Percentiles rank a stretch among this genome's conserved stretches.
phyloP scores from a whole-genome alignment of 2,113 vertebrate genomes.

The Pao palembangensis region DNA sequence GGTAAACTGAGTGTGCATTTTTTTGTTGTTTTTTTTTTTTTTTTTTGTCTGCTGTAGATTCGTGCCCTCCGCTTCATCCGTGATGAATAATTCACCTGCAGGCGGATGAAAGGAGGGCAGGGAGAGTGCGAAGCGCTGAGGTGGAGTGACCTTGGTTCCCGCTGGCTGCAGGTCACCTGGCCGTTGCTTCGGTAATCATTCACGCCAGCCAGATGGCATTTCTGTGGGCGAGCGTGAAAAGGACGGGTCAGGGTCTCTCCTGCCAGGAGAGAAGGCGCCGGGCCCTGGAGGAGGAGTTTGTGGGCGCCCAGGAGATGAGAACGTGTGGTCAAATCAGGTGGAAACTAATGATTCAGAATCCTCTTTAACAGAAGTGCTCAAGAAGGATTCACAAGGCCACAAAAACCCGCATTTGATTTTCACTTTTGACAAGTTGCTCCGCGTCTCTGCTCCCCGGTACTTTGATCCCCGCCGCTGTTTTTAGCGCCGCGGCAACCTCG shows the following conservation, averaged over 20 bases:
- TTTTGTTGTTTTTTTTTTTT: slow-evolving; percentile 25
- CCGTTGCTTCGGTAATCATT: slow-evolving; percentile 79
- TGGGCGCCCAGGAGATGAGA: slow-evolving; percentile 21
- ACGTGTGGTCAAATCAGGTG: slow-evolving; percentile 25
- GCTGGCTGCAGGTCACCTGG: slow-evolving; percentile 74
- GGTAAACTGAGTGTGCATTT: slow-evolving; percentile 38
- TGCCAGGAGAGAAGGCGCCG: slow-evolving; percentile 53
- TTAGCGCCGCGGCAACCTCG: slow-evolving; percentile 48
- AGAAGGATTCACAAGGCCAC: too few species aligned
- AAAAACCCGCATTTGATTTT: slow-evolving; percentile 14
- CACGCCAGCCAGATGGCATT: slow-evolving; percentile 82
- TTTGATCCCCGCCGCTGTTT: slow-evolving; percentile 45
- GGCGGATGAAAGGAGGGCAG: slow-evolving; percentile 69
- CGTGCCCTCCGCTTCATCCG: slow-evolving; percentile 42
- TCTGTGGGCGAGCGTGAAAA: slow-evolving; percentile 76
- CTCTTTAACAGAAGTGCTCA: too few species aligned
- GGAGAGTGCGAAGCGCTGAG: slow-evolving; percentile 66
- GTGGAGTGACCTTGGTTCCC: slow-evolving; percentile 79
- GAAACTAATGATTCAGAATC: too few species aligned
- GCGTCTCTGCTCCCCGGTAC: slow-evolving; percentile 14
- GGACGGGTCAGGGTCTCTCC: slow-evolving; percentile 77
- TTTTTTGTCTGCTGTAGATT: slow-evolving; percentile 40
- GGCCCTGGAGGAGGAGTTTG: slow-evolving; percentile 21
- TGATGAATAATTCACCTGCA: slow-evolving; percentile 73
- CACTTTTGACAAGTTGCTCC: slow-evolving; percentile 21